Percentiles rank a stretch among this genome's conserved stretches.
Evolutionary conservation across 1,140 invertebrate species (phyloP).

Genomic region (Harpegnathos saltator): DNA sequence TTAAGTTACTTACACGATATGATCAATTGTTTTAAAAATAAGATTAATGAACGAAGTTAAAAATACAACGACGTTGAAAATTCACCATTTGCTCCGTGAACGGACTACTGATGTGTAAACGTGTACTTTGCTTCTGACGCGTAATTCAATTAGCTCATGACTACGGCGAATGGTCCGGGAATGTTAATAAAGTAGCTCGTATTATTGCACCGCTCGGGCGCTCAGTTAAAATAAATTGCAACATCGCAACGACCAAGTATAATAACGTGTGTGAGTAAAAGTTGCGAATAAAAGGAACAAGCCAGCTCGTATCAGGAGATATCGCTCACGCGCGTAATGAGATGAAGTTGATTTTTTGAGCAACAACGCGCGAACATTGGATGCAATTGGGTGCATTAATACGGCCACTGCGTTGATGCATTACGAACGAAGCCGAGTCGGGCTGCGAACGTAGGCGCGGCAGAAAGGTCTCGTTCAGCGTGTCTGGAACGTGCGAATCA

Average conservation of each 20-base stretch:
- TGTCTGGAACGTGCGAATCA: background rate
- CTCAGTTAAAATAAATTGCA: slow-evolving; percentile 33
- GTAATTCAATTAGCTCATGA: slow-evolving; percentile 18
- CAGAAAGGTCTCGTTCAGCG: background rate
- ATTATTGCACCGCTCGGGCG: background rate
- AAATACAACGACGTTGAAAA: background rate
- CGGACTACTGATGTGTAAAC: background rate
- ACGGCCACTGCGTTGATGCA: background rate
- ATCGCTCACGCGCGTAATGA: background rate
- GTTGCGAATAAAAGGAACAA: background rate
- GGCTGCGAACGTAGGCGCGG: background rate
- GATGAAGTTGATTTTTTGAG: background rate
- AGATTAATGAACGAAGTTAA: background rate
- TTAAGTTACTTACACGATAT: slow-evolving; percentile 42
- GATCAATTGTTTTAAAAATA: slow-evolving; percentile 37
- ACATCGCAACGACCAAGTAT: background rate
- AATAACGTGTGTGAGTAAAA: background rate
- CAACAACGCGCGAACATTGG: background rate
- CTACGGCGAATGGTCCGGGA: background rate
- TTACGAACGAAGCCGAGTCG: slow-evolving; percentile 1
- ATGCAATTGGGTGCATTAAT: slow-evolving; percentile 20
- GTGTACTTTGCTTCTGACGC: background rate
- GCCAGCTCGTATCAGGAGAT: background rate
- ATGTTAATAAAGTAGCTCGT: slow-evolving; percentile 6
- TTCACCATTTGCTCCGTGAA: background rate